Percentiles rank a stretch among this genome's conserved stretches.
Conservation (phyloP, 1,140 invertebrate genomes). For the Drusus annulatus region DNA sequence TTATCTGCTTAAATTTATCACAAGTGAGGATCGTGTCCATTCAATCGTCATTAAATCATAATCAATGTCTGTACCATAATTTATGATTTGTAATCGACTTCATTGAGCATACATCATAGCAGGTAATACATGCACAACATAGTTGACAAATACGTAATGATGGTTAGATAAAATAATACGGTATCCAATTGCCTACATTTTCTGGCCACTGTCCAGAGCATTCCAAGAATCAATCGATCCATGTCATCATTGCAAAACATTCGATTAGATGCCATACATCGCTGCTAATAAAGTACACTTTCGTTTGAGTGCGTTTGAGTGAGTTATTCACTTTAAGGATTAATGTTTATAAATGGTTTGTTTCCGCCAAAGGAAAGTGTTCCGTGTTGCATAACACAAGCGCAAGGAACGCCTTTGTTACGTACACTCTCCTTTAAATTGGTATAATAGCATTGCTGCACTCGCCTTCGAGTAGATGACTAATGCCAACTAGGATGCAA, state of each 20-base stretch:
- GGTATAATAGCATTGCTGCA: neutral
- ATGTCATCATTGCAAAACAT: neutral
- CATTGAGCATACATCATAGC: neutral
- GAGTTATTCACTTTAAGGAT: neutral
- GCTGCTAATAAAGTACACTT: neutral
- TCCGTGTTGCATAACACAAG: conserved; percentile 23
- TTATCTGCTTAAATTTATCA: too few species aligned
- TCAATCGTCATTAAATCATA: too few species aligned
- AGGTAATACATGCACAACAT: neutral
- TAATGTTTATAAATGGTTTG: neutral
- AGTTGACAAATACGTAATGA: conserved; percentile 1
- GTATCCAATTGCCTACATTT: neutral
- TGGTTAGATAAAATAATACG: neutral
- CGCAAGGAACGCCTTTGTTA: conserved; percentile 27
- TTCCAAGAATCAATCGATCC: neutral
- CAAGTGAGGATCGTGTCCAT: too few species aligned
- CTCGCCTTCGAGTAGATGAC: neutral
- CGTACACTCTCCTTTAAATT: conserved; percentile 20
- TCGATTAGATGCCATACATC: neutral
- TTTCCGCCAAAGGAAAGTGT: conserved; percentile 27
- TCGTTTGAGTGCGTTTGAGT: neutral
- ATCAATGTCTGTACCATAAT: neutral
- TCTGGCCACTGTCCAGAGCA: neutral
- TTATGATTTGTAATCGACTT: too few species aligned
- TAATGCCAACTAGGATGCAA: neutral